phyloP scores from a whole-genome alignment of 2,113 vertebrate species.

The Nothocercus julius region DNA sequence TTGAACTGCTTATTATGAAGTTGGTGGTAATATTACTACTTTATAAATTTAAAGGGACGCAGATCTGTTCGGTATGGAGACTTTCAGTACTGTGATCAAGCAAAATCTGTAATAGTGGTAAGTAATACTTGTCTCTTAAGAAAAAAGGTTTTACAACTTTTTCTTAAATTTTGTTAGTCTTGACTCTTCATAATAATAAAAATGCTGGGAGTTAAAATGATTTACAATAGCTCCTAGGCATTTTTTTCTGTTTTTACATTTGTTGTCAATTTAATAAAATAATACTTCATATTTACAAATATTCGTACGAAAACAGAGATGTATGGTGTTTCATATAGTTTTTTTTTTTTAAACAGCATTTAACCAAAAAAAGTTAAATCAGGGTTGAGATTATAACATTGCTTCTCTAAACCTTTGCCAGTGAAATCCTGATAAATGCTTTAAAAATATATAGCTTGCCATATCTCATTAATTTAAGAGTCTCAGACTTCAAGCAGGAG shows the following conservation, averaged over 20 bases:
- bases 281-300: not conserved
- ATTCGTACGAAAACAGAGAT: too few relatives aligned
- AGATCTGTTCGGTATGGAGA: slow-evolving; percentile 95
- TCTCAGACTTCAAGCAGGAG: not conserved
- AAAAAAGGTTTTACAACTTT: not conserved
- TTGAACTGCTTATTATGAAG: not conserved
- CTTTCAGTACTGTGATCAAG: slow-evolving; percentile 94
- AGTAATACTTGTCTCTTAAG: slow-evolving; percentile 63
- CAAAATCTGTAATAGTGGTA: slow-evolving; percentile 97
- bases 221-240: not conserved
- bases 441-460: not conserved
- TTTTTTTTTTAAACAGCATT: too few relatives aligned
- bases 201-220: not conserved
- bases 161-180: not conserved
- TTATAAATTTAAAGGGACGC: slow-evolving; percentile 83
- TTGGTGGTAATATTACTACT: not conserved
- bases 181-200: not conserved
- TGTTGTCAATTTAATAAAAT: not conserved
- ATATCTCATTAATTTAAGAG: not conserved
- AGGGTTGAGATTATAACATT: not conserved
- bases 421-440: not conserved
- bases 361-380: too few relatives aligned
- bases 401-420: not conserved
- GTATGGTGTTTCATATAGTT: too few relatives aligned
- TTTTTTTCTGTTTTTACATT: not conserved